Percentiles rank a stretch among this genome's conserved stretches.
Evolutionary conservation across 2,888 invertebrate genomes (phyloP).

Genomic region (Hedychridium roseum): DNA sequence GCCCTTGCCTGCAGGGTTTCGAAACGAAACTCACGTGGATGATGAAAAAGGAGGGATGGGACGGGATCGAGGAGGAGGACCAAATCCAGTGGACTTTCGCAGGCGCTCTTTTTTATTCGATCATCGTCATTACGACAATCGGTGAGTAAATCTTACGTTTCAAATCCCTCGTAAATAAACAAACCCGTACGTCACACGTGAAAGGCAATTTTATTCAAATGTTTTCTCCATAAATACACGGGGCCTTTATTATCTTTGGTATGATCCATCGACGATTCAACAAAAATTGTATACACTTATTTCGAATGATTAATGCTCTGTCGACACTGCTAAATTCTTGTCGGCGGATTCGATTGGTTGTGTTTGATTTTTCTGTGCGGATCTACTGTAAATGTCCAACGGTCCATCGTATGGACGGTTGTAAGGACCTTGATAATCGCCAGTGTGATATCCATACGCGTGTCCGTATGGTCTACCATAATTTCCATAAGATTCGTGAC

Average conservation of each 20-base stretch:
- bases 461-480: no score
- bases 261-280: not conserved
- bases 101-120: conserved; percentile 92
- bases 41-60: conserved; percentile 91
- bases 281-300: no score
- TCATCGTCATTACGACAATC: conserved; percentile 95
- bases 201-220: not conserved
- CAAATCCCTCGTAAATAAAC: no score
- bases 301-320: no score
- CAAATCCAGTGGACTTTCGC: conserved; percentile 84
- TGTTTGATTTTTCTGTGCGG: conserved; percentile 31
- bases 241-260: not conserved
- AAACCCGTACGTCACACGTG: not conserved
- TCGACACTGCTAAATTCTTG: no score
- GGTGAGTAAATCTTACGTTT: no score
- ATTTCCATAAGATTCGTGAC: conserved; percentile 34
- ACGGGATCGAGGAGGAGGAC: conserved; percentile 75
- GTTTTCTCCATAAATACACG: not conserved
- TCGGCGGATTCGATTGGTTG: no score
- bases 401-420: conserved; percentile 18
- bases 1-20: conserved; percentile 62
- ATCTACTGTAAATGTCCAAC: conserved; percentile 27
- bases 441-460: conserved; percentile 19
- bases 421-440: conserved; percentile 19
- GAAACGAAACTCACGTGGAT: conserved; percentile 79